A percentile compares a stretch with the other conserved stretches of the same genome.
Evolutionary conservation across 2,113 vertebrate genomes (phyloP).

Genomic region (Crotalus viridis): DNA sequence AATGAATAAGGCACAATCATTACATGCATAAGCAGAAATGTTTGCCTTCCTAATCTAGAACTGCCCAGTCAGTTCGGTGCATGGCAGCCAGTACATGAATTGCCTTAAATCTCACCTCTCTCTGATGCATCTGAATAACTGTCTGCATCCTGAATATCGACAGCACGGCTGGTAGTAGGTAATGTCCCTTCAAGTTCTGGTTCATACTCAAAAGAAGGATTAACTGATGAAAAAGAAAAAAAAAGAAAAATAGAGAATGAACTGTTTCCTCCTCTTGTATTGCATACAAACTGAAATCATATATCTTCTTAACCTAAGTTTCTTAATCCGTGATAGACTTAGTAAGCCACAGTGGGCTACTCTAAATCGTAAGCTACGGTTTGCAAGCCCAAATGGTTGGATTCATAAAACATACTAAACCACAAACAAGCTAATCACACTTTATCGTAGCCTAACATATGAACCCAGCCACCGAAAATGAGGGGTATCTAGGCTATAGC

Average conservation of each 20-base stretch:
- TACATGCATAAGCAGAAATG: not conserved
- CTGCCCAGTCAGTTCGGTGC: not conserved
- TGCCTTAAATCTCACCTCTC: slow-evolving; percentile 58
- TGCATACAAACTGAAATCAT: not conserved
- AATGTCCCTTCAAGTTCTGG: slow-evolving; percentile 3
- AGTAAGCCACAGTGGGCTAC: not conserved
- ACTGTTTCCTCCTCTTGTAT: not conserved
- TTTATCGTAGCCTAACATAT: too few species aligned
- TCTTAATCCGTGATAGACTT: not conserved
- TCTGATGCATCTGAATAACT: slow-evolving; percentile 2
- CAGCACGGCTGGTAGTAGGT: not conserved
- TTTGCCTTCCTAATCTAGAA: not conserved
- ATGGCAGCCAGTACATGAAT: not conserved
- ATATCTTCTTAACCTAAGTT: not conserved
- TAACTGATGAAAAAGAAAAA: slow-evolving; percentile 49
- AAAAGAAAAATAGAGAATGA: slow-evolving; percentile 16
- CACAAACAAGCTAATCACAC: too few species aligned
- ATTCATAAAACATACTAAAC: too few species aligned
- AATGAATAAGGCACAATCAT: not conserved
- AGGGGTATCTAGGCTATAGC: not conserved
- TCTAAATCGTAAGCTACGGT: not conserved
- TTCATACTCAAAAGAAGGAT: slow-evolving; percentile 59
- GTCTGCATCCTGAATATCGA: not conserved
- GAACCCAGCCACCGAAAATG: too few species aligned
- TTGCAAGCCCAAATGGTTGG: not conserved